Conservation (phyloP, 2,888 invertebrate genomes). For the Volucella bombylans region DNA sequence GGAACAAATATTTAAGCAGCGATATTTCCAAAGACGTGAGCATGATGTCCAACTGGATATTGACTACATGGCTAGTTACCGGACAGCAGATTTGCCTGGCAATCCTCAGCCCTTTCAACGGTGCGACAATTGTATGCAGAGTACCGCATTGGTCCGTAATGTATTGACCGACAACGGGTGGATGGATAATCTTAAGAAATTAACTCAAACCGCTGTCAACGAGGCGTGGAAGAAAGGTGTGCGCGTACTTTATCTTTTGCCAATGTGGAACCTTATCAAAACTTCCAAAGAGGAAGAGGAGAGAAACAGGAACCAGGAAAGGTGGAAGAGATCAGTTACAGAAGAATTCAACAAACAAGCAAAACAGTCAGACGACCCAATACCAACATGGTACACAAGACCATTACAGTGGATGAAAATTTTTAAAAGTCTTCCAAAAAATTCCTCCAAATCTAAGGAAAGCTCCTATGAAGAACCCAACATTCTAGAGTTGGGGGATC, state of each 20-base stretch:
- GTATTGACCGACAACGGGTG: slow-evolving; percentile 35
- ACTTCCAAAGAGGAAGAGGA: slow-evolving; percentile 8
- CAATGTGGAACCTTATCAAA: not conserved
- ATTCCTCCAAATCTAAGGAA: not conserved
- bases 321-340: not conserved
- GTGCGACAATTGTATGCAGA: slow-evolving; percentile 29
- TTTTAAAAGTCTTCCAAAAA: slow-evolving; percentile 1
- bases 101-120: not conserved
- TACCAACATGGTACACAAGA: slow-evolving; percentile 15
- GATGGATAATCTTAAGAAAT: slow-evolving; percentile 3
- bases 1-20: not conserved
- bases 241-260: not conserved
- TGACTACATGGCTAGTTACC: slow-evolving; percentile 35
- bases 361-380: too few relatives aligned
- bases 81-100: not conserved
- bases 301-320: not conserved
- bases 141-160: slow-evolving; percentile 18
- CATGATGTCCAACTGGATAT: slow-evolving; percentile 24
- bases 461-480: too few relatives aligned
- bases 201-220: not conserved
- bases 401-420: slow-evolving; percentile 7
- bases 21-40: not conserved
- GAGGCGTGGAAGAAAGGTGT: not conserved
- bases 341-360: too few relatives aligned
- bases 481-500: slow-evolving; percentile 22